A percentile compares a stretch with the other conserved stretches of the same genome.
Evolutionary conservation across 2,113 vertebrate species (phyloP).

Genomic region (Aix galericulata): DNA sequence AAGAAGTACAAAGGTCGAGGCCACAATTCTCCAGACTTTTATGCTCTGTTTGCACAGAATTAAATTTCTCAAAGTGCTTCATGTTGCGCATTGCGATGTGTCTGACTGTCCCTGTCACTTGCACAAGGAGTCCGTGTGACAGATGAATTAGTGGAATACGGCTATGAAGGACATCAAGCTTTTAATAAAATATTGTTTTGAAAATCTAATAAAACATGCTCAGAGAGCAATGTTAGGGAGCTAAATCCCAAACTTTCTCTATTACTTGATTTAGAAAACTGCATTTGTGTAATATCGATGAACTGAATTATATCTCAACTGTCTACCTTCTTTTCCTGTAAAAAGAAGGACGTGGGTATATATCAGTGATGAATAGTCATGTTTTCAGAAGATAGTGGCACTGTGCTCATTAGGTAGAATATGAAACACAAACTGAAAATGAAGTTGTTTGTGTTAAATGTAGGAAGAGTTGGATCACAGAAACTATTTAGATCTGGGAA

Average conservation of each 20-base stretch:
- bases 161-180: neutral
- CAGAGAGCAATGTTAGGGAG: neutral
- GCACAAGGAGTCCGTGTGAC: neutral
- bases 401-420: neutral
- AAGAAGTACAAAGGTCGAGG: neutral
- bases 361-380: neutral
- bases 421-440: neutral
- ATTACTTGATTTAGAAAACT: neutral
- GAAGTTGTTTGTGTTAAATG: neutral
- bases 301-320: neutral
- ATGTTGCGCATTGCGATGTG: neutral
- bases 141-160: neutral
- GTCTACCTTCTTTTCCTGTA: neutral
- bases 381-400: neutral
- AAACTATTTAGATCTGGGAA: neutral
- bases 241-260: neutral
- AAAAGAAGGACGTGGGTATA: neutral
- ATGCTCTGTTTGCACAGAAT: neutral
- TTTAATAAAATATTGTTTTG: neutral
- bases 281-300: neutral
- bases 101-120: neutral
- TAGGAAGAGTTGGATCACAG: neutral
- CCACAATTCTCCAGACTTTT: neutral
- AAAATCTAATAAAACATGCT: neutral
- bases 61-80: neutral